Evolutionary conservation across 2,797 vertebrate species (phyloP).

Genomic region (Fratercula arctica): DNA sequence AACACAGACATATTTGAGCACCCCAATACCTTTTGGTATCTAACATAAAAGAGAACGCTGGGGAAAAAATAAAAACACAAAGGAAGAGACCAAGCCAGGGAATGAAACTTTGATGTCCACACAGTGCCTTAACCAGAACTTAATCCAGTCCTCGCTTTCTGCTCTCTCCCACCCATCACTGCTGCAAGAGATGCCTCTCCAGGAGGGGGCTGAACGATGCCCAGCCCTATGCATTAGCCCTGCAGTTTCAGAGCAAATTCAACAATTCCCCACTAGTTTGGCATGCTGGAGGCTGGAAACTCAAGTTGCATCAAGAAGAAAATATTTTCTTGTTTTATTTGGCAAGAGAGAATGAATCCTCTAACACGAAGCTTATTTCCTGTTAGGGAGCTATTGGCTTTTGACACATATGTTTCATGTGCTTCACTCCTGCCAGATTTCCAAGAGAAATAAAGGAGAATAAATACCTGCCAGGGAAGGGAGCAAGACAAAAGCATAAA

Average conservation of each 20-base stretch:
- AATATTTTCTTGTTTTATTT: slow-evolving; percentile 44
- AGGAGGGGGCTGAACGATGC: not conserved
- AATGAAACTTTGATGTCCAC: not conserved
- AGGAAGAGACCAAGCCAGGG: not conserved
- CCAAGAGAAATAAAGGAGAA: slow-evolving; percentile 13
- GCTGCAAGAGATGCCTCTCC: not conserved
- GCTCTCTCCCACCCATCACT: not conserved
- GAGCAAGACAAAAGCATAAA: slow-evolving; percentile 15
- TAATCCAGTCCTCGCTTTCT: not conserved
- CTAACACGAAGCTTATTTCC: not conserved
- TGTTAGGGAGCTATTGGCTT: not conserved
- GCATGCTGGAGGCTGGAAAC: not conserved
- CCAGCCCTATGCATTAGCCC: not conserved
- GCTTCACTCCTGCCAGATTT: slow-evolving; percentile 25
- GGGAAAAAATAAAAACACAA: not conserved
- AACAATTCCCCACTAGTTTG: not conserved
- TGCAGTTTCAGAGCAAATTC: not conserved
- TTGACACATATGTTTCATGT: not conserved
- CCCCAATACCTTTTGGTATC: not conserved
- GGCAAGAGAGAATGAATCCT: not conserved
- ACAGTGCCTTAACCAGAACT: not conserved
- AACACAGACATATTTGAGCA: not conserved
- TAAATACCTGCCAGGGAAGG: slow-evolving; percentile 11
- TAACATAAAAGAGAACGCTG: not conserved
- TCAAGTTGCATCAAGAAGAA: not conserved